A percentile compares a stretch with the other conserved stretches of the same genome.
Conservation (phyloP, 2,888 invertebrate species). For the Rhogogaster chlorosoma region DNA sequence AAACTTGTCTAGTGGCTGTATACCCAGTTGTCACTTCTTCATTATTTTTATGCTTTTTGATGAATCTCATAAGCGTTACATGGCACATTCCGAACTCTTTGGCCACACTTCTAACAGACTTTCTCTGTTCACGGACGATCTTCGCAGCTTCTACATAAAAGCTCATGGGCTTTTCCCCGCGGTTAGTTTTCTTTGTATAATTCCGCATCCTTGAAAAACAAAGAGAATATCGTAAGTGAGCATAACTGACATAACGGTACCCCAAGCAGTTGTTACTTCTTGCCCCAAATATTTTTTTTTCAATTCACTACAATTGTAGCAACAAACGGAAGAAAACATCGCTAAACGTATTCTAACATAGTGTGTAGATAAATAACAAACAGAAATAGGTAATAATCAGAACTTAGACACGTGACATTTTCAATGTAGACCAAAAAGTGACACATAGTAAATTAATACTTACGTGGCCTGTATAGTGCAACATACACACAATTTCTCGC, state of each 20-base stretch:
- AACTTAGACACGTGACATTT: neutral
- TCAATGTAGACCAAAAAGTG: neutral
- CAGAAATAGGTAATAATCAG: neutral
- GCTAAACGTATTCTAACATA: neutral
- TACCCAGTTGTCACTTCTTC: neutral
- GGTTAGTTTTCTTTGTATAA: neutral
- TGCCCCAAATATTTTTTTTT: no score
- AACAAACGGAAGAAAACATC: neutral
- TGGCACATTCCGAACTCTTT: conserved; percentile 38
- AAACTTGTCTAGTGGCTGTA: neutral
- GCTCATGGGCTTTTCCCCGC: neutral
- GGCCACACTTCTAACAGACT: neutral
- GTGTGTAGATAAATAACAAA: neutral
- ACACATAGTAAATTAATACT: conserved; percentile 1
- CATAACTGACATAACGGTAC: neutral
- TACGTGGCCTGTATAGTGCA: neutral
- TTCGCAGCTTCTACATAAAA: neutral
- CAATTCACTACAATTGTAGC: neutral
- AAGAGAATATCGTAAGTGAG: neutral
- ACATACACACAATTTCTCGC: neutral
- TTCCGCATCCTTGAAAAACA: neutral
- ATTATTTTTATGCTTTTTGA: neutral
- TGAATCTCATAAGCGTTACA: conserved; percentile 23
- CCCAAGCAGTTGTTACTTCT: no score
- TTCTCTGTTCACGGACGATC: neutral